These are phyloP conservation scores for Syncerus caffer DNA, from an alignment of 2,797 vertebrate genomes.

Conservation along the genomic window DNA sequence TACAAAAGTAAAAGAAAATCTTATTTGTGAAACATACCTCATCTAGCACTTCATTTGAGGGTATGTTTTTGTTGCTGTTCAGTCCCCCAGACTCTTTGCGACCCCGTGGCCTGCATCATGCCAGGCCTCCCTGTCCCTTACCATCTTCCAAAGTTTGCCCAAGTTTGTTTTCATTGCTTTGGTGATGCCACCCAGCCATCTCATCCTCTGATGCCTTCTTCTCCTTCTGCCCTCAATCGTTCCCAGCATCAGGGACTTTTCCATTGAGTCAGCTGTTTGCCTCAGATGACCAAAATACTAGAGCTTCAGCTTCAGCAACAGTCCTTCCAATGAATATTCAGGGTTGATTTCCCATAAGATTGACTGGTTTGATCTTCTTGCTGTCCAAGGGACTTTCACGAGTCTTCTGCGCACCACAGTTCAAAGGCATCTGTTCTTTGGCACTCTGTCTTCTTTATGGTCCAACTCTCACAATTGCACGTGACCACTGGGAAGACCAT, in stretches of 20 bases:
- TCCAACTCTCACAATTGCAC: neutral
- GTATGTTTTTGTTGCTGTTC: neutral
- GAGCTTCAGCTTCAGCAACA: neutral
- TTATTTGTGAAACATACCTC: neutral
- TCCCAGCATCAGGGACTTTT: neutral
- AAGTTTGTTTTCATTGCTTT: neutral
- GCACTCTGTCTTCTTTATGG: neutral
- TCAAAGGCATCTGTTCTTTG: neutral
- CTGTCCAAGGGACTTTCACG: neutral
- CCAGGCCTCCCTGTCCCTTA: neutral
- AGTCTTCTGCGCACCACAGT: neutral
- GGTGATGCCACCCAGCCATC: neutral
- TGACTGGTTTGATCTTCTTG: neutral
- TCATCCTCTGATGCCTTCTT: neutral
- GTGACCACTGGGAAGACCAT: neutral
- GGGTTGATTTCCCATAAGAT: neutral
- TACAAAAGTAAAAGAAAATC: neutral
- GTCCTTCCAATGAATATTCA: neutral
- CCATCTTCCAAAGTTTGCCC: neutral
- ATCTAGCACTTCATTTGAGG: neutral
- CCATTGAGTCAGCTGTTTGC: neutral
- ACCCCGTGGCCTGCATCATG: neutral
- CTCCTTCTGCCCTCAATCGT: neutral
- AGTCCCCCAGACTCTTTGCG: accelerated
- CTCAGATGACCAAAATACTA: neutral